A percentile compares a stretch with the other conserved stretches of the same genome.
Conservation (phyloP, 2,797 vertebrate genomes). For the Cebuella pygmaea region DNA sequence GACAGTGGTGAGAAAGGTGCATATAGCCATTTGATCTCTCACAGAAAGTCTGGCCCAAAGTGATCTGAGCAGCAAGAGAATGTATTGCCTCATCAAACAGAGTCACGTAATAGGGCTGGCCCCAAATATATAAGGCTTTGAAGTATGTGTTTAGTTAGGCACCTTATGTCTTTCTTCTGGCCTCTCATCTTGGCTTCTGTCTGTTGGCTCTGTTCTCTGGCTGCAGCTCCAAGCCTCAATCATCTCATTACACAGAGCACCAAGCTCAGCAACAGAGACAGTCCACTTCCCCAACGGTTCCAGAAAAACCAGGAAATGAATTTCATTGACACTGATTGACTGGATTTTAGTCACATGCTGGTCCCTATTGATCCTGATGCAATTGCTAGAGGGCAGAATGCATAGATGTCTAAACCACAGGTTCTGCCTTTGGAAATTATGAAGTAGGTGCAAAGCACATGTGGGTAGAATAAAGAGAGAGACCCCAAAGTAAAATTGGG, state of each 20-base stretch:
- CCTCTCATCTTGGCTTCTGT: background rate
- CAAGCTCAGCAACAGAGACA: background rate
- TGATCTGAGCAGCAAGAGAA: background rate
- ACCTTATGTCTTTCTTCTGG: background rate
- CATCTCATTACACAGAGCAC: background rate
- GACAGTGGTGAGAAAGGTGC: background rate
- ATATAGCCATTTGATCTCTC: background rate
- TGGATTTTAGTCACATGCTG: background rate
- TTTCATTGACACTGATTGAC: background rate
- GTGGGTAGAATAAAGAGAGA: background rate
- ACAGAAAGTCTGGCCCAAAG: background rate
- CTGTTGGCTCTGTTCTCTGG: background rate
- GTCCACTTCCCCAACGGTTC: background rate
- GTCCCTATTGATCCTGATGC: background rate
- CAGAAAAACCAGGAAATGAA: conserved; percentile 8
- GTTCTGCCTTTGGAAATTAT: background rate
- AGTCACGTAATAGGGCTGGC: background rate
- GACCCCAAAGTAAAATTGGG: background rate
- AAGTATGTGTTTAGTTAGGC: background rate
- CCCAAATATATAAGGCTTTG: background rate
- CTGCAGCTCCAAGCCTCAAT: background rate
- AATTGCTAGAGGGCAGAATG: background rate
- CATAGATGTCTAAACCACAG: background rate
- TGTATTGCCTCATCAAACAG: background rate
- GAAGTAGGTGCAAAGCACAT: background rate